Base-by-base conservation (phyloP, 2,888 invertebrate species). In the Linnaemya tessellans region DNA sequence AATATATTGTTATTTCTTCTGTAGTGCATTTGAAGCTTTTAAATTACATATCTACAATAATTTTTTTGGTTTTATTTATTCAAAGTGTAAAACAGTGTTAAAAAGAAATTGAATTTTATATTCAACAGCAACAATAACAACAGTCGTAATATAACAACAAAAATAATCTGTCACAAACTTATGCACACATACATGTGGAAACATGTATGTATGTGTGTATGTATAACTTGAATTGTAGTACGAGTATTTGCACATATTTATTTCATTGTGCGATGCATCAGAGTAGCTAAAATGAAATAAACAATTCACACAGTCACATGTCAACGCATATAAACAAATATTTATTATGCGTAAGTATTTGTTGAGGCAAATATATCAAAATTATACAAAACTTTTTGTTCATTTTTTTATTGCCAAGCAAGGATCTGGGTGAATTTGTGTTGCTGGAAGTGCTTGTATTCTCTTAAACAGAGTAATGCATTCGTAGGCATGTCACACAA, bases 291-390 rank as follows among this genome's bases (percentile, higher is more conserved):
- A 78, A 46, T 35, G 41, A 43, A 56, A 68, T 68, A 38, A 62
- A 49, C 25, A 49, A 79, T 20, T 49, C 49, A 60, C 22, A 75
- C 18, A 41, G 10, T 51, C 51, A 70, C 41, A 65, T 43, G 25
- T 64, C 49, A 68, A 62, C 54, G 43, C 25, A 78, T 46, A 22
- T 60, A 73, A 43, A 68, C 30, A 70, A 30, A 13, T 30, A 73
- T 65, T 58, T 46, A 80, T 80, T 64, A 73, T 80, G 20, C n/a
- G 74, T 73, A 51, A 20, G 46, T 62, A 68, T 68, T 75, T 75
- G 68, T 62, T 62, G 41, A 75, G 60, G 58, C 62, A 81, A 75
- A 81, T 54, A 62, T 68, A 75, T 75, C 54, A 81, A 68, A 70
- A 70, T 64, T 75, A 81, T 70, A 38, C 46, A 56, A 43, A 10